Base-by-base conservation (phyloP, 2,113 vertebrate genomes). In the Xyrauchen texanus region DNA sequence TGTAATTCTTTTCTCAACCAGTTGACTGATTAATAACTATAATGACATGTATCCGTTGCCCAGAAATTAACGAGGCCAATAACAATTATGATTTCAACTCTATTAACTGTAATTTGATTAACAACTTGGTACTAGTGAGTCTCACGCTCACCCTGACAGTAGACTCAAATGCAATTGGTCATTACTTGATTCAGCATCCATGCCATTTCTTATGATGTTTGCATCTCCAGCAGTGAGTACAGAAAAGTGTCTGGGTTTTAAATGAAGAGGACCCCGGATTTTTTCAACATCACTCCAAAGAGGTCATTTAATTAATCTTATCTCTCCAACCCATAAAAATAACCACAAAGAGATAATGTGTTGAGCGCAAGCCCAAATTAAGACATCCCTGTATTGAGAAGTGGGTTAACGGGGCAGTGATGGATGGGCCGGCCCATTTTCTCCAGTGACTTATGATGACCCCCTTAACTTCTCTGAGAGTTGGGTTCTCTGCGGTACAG, bases 401-500 rank as follows among this genome's bases (percentile, higher is more conserved):
- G 44, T 80, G 69, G 77, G 77, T 71, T 80, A 83, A 76, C 45
- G 4, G 71, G 77, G 42, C 72, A 66, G 66, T 80, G 72, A 83
- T 76, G 61, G 75, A 83, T 45, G 51, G 46, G n/a, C 65, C 44
- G 68, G 44, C 61, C 55, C 60, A 1, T 67, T 71, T 79, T 76
- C 58, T 71, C 7, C 52, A 16, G 82, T 83, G 65, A 80, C 61
- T 83, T 79, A 83, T 61, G 66, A 76, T 13, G 15, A 80, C 52
- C 61, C 61, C 15, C 5, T 71, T 70, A 60, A 80, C 82, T 68
- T 79, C 34, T 5, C 13, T 16, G 8, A 44, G 60, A 70, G 66
- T 60, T 66, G 15, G 72, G 61, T 76, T 16, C 60, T 53, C 46
- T 45, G 21, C 21, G 3, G 21, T 34, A 34, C 21, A 45, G 61